Base-by-base conservation (phyloP, 1,140 invertebrate species). In the Ceratitis capitata region DNA sequence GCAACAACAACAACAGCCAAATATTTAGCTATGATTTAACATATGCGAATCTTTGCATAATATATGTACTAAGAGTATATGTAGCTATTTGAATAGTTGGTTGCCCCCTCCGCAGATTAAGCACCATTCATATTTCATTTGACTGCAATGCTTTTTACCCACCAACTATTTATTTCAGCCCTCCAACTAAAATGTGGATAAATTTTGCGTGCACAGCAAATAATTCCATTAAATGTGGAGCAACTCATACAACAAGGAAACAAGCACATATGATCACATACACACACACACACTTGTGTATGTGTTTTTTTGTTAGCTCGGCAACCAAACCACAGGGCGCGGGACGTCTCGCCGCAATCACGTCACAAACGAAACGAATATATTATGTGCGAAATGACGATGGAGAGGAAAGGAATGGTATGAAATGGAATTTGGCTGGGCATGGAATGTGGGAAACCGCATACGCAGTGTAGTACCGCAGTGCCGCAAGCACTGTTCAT, bases 151-250 rank as follows among this genome's bases (percentile, higher is more conserved):
- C 23, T n/a, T 78, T 78, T 78, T 23, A 19, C 23, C 35, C 69
- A 78, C 69, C 69, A 78, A 78, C 39, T 26, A 78, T 78, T 78
- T 78, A 78, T 35, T 26, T 45, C 29, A 35, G 29, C 29, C 61
- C 61, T 6, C 4, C 4, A 7, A 69, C 32, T 39, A 69, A 69
- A 39, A 69, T 69, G 35, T 78, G 42, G 6, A 78, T 78, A 29
- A 78, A 78, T 47, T 78, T 42, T 78, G 69, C 39, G 69, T 78
- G 39, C 69, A 42, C 32, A 78, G 69, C 69, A 78, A 78, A 78
- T 78, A 78, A 78, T 78, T 78, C n/a, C 69, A 78, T 45, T 78
- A 78, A 78, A 78, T 45, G 69, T 42, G n/a, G 35, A 78, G 69
- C 32, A 69, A 69, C 4, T 4, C 9, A 53, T 16, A 53, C 47